A percentile compares a stretch with the other conserved stretches of the same genome.
These are phyloP conservation scores for Parauchenoglanis punctatus DNA, from an alignment of 2,797 vertebrate genomes.

Conservation along the genomic window DNA sequence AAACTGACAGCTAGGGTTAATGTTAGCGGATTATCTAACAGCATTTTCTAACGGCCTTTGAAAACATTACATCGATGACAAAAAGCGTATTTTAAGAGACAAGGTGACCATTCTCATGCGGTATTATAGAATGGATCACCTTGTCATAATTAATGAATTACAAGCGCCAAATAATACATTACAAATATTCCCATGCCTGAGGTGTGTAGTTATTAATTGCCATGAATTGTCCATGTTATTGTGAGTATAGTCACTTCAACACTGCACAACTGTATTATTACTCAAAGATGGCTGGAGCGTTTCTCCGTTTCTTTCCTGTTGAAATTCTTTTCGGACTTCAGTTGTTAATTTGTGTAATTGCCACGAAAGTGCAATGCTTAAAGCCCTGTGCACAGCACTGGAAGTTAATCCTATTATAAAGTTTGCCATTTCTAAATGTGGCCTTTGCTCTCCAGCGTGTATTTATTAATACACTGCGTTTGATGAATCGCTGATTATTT, in stretches of 20 bases:
- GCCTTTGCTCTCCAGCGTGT: neutral
- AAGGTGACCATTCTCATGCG: neutral
- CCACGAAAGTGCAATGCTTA: neutral
- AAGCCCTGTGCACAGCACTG: neutral
- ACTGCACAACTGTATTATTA: neutral
- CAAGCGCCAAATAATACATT: neutral
- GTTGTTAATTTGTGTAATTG: neutral
- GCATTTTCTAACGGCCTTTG: neutral
- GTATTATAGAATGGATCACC: neutral
- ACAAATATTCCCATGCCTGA: neutral
- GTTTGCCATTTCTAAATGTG: slow-evolving; percentile 17
- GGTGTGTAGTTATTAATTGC: neutral
- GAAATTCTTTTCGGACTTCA: too few relatives aligned
- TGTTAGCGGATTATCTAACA: neutral
- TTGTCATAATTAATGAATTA: neutral
- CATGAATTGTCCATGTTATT: neutral
- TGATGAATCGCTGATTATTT: slow-evolving; percentile 3
- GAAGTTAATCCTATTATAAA: slow-evolving; percentile 16
- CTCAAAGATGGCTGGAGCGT: neutral
- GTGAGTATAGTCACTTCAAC: neutral
- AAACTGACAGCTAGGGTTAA: neutral
- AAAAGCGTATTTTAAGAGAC: neutral
- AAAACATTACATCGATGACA: neutral
- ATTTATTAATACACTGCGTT: slow-evolving; percentile 37
- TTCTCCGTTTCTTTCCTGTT: neutral